These are phyloP conservation scores for Montifringilla adamsi DNA, from an alignment of 2,113 vertebrate species.

Conservation along the genomic window DNA sequence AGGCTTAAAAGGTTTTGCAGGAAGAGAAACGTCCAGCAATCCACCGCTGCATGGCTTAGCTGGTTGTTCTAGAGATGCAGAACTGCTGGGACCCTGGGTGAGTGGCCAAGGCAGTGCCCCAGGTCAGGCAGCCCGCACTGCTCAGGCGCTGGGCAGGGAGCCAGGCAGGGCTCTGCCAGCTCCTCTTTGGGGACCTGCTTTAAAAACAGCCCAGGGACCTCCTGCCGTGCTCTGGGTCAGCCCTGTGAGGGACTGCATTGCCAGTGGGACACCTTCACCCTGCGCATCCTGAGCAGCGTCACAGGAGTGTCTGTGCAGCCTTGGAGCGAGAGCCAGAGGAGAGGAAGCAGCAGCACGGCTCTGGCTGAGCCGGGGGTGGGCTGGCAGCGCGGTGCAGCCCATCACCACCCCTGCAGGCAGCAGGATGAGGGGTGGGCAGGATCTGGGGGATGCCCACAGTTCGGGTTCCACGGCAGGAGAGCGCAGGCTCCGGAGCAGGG, in stretches of 20 bases:
- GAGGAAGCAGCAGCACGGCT: fast-evolving
- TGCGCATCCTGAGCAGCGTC: fast-evolving
- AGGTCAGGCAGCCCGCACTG: fast-evolving
- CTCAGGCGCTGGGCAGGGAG: not conserved
- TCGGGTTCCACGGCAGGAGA: not conserved
- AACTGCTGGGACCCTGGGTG: not conserved
- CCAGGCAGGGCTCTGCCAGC: not conserved
- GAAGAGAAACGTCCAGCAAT: not conserved
- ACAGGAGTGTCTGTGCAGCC: fast-evolving
- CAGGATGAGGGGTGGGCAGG: not conserved
- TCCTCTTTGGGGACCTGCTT: not conserved
- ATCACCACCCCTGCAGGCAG: fast-evolving
- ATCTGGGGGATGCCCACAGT: not conserved
- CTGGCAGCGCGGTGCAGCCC: not conserved
- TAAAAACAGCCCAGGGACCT: not conserved
- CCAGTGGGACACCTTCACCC: fast-evolving
- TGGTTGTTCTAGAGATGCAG: not conserved
- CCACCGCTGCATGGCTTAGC: not conserved
- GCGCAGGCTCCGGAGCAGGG: not conserved
- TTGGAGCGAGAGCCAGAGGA: not conserved
- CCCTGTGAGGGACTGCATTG: fast-evolving
- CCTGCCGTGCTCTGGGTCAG: not conserved
- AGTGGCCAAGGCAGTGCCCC: not conserved
- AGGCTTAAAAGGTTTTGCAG: not conserved
- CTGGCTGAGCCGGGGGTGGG: not conserved